Conservation (phyloP, 2,797 vertebrate species). For the Podargus strigoides region DNA sequence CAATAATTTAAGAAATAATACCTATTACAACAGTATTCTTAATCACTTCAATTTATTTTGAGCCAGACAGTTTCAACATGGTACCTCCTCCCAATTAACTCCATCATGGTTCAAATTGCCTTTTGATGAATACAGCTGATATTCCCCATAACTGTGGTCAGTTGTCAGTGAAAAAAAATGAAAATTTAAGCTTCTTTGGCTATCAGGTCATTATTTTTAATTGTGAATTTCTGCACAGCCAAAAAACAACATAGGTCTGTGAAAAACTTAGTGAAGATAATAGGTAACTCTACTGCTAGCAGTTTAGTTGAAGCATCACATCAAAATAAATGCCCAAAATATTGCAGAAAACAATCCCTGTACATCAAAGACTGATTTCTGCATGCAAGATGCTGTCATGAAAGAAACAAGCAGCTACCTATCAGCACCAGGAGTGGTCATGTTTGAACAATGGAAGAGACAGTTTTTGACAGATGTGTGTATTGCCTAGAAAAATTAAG, state of each 20-base stretch:
- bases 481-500: not conserved
- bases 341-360: not conserved
- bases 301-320: not conserved
- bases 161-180: not conserved
- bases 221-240: not conserved
- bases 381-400: not conserved
- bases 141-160: not conserved
- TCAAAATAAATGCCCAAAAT: not conserved
- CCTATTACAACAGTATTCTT: not conserved
- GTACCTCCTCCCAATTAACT: not conserved
- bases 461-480: not conserved
- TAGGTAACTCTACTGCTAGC: not conserved
- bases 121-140: not conserved
- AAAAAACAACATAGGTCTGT: not conserved
- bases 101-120: not conserved
- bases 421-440: not conserved
- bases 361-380: not conserved
- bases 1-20: rapidly evolving
- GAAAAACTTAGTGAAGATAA: not conserved
- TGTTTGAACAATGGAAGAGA: not conserved
- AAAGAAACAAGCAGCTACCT: not conserved
- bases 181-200: not conserved
- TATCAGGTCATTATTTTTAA: not conserved
- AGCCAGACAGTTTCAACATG: not conserved
- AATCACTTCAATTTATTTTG: not conserved